phyloP scores from a whole-genome alignment of 2,113 vertebrate species.

The Triplophysa tibetana region DNA sequence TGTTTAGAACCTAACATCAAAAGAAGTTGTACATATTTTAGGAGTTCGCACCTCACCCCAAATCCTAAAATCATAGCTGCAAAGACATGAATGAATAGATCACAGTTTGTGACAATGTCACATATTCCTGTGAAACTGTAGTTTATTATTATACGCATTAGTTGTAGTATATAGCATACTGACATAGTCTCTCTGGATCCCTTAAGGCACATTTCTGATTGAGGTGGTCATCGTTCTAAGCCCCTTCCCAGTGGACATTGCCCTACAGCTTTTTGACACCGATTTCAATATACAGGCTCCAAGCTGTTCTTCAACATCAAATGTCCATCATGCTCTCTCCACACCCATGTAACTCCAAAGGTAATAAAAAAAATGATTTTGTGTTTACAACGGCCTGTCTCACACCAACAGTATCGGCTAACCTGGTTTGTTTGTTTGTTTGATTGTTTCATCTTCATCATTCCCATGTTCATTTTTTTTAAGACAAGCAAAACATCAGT shows the following conservation, averaged over 20 bases:
- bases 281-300: slow-evolving; percentile 3
- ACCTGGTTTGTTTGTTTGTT: slow-evolving; percentile 5
- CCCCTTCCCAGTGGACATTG: not conserved
- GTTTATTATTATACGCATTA: too few relatives aligned
- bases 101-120: too few relatives aligned
- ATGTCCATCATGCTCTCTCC: not conserved
- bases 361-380: slow-evolving; percentile 13
- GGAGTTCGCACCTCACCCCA: too few relatives aligned
- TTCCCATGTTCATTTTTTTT: not conserved
- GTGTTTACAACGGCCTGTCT: slow-evolving; percentile 16
- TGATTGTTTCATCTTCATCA: not conserved
- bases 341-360: not conserved
- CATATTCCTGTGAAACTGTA: too few relatives aligned
- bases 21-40: too few relatives aligned
- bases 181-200: not conserved
- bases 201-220: not conserved
- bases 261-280: not conserved
- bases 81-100: too few relatives aligned
- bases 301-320: slow-evolving; percentile 40
- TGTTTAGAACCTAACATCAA: too few relatives aligned
- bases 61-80: too few relatives aligned
- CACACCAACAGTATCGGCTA: not conserved
- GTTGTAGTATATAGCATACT: not conserved
- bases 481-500: not conserved
- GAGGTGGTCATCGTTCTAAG: not conserved